phyloP scores from a whole-genome alignment of 2,113 vertebrate genomes.

The Anseranas semipalmata region DNA sequence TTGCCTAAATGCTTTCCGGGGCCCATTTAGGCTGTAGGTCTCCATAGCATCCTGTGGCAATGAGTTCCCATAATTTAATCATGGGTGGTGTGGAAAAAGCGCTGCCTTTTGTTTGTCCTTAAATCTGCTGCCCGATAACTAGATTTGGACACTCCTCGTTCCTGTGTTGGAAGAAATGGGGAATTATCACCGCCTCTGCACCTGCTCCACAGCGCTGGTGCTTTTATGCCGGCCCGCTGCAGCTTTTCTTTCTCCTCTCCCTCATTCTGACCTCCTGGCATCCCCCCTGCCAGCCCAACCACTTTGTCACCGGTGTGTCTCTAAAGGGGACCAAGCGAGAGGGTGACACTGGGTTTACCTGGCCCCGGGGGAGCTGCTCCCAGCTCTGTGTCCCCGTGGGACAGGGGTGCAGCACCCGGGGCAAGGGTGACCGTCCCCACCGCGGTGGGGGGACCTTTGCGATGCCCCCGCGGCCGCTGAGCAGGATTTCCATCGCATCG shows the following conservation, averaged over 20 bases:
- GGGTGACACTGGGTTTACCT: neutral
- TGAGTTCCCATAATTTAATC: slow-evolving; percentile 22
- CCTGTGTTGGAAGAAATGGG: neutral
- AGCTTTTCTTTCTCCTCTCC: neutral
- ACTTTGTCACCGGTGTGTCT: neutral
- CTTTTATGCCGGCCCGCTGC: neutral
- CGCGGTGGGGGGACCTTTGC: neutral
- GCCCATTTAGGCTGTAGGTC: slow-evolving; percentile 15
- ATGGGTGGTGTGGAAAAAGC: neutral
- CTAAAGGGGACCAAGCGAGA: neutral
- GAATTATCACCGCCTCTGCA: slow-evolving; percentile 45
- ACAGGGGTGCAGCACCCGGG: neutral
- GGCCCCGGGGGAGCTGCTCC: neutral
- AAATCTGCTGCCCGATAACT: slow-evolving; percentile 14
- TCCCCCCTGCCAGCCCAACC: neutral
- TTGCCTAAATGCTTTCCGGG: slow-evolving; percentile 29
- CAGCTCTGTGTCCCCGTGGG: accelerated
- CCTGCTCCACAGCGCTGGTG: neutral
- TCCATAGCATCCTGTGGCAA: slow-evolving; percentile 44
- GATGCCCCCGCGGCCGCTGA: neutral
- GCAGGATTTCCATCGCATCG: neutral
- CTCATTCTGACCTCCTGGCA: neutral
- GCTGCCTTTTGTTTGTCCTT: neutral
- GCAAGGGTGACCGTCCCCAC: too few species aligned
- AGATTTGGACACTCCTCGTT: slow-evolving; percentile 10